These are phyloP conservation scores for Lethocerus indicus DNA, from an alignment of 1,140 invertebrate genomes.

Conservation along the genomic window DNA sequence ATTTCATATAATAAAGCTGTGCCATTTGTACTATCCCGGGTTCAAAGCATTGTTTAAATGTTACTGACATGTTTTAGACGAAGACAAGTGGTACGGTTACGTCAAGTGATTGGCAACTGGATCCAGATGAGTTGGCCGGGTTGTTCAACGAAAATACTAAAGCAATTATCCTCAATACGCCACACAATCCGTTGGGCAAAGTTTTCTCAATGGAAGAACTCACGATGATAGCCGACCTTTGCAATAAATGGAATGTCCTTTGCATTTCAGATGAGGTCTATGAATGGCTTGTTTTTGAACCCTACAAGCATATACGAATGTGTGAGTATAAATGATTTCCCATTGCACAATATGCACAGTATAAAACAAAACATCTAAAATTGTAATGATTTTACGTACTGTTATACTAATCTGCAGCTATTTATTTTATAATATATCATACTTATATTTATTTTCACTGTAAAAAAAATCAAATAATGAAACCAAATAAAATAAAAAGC, in stretches of 20 bases:
- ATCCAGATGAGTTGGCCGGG: conserved; percentile 59
- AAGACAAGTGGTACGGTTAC: conserved; percentile 26
- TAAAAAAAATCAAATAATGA: no score
- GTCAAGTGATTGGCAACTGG: conserved; percentile 80
- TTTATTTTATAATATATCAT: no score
- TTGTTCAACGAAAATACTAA: conserved; percentile 89
- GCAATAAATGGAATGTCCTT: conserved; percentile 82
- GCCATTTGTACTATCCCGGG: no score
- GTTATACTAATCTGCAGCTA: no score
- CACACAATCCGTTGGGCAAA: conserved; percentile 91
- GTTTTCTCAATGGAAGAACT: conserved; percentile 58
- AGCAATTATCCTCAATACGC: conserved; percentile 89
- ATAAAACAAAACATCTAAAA: no score
- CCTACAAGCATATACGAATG: conserved; percentile 74
- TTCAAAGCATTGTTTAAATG: no score
- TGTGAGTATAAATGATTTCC: no score
- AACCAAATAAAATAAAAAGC: no score
- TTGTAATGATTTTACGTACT: no score
- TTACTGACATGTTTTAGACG: conserved; percentile 27
- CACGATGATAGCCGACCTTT: conserved; percentile 64
- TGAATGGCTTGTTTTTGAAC: conserved; percentile 89
- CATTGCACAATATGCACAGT: no score
- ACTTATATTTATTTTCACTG: no score
- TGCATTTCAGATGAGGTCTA: conserved; percentile 96
- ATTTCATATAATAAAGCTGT: no score